Base-by-base conservation (phyloP, 2,113 vertebrate genomes). In the Hepsetus odoe region DNA sequence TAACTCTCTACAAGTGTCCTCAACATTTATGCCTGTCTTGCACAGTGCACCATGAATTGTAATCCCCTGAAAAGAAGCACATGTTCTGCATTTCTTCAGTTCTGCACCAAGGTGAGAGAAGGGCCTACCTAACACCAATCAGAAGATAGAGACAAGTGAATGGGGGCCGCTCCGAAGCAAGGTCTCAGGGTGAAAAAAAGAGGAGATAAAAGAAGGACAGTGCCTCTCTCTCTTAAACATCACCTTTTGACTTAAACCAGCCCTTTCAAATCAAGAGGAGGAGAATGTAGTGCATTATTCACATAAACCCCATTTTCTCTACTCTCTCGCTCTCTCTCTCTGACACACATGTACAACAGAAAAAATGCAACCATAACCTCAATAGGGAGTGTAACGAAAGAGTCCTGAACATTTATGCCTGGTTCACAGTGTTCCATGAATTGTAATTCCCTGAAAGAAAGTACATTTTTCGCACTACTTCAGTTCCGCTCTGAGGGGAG, bases 261-360 rank as follows among this genome's bases (percentile, higher is more conserved):
- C 75, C 68, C 74, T 78, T 80, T 76, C 65, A 74, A 71, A 65
- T 75, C 26, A 65, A 81, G 18, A 46, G 74, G 72, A 42, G 66
- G 69, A 66, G 81, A 81, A 81, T 65, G 76, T 22, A 64, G 72
- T 58, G 76, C 77, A 77, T 76, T 75, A 84, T 74, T 74, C 53
- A 53, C 73, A 77, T 56, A 81, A 70, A 44, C 56, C 70, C 59
- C 62, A 9, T 55, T 40, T 30, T 28, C 58, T 12, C 13, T 16
- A 24, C 42, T 58, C 46, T 49, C n/a, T n/a, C n/a, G n/a, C n/a
- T n/a, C n/a, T n/a, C n/a, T 20, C 49, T 20, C n/a, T 7, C 18
- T 3, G 3, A 46, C 12, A 2, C 14, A 42, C 3, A 12, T 1
- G 35, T 8, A 5, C 4, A 11, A 7, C 8, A 11, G 40, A 7